Conservation (phyloP, 2,113 vertebrate genomes). For the Microcebus lehilahytsara region DNA sequence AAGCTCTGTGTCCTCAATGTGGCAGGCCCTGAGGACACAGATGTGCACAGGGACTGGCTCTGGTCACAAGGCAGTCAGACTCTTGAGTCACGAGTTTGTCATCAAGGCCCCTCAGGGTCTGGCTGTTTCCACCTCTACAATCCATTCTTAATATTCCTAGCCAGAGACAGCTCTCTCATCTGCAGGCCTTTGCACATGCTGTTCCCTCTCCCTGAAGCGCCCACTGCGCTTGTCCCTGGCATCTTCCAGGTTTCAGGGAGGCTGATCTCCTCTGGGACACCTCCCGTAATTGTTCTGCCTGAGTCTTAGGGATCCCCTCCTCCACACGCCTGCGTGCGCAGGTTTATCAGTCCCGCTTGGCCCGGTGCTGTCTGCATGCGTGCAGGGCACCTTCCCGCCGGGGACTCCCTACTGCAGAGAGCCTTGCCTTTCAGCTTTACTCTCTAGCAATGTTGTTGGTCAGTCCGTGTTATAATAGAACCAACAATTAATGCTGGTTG, state of each 20-base stretch:
- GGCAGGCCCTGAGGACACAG: background rate
- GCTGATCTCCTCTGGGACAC: background rate
- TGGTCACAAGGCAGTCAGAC: background rate
- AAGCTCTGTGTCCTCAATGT: too few relatives aligned
- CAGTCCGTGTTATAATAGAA: background rate
- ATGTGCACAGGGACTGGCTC: background rate
- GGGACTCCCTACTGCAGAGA: background rate
- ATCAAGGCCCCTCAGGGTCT: background rate
- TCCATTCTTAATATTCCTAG: background rate
- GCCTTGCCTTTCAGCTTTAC: background rate
- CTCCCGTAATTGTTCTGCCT: background rate
- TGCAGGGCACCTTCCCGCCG: background rate
- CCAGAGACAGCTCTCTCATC: background rate
- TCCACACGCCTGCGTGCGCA: background rate
- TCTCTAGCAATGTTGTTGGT: background rate
- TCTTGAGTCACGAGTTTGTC: background rate
- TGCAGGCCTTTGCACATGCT: background rate
- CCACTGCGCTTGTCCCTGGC: background rate
- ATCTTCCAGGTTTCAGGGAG: background rate
- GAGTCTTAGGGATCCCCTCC: background rate
- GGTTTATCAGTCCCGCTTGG: background rate
- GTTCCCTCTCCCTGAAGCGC: background rate
- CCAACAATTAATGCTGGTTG: background rate
- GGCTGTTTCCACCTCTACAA: background rate
- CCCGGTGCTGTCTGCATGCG: background rate